A percentile compares a stretch with the other conserved stretches of the same genome.
Conservation (phyloP, 2,113 vertebrate species). For the Muscicapa adusta region DNA sequence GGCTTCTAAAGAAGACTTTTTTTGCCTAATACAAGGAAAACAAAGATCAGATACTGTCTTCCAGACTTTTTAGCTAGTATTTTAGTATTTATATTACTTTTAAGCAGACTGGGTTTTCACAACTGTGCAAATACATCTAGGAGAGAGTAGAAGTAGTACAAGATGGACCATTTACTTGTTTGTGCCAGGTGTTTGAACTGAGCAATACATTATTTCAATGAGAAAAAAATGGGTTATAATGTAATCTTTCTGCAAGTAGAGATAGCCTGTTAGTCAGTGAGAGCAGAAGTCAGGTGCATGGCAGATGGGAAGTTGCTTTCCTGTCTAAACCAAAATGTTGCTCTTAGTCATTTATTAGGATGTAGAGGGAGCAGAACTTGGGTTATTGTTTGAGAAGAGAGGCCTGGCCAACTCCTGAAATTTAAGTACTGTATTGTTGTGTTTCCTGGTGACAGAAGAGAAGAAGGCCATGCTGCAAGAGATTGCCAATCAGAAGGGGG, state of each 20-base stretch:
- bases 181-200: not conserved
- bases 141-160: not conserved
- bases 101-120: not conserved
- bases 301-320: not conserved
- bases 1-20: not conserved
- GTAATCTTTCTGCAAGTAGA: not conserved
- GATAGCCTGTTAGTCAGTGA: not conserved
- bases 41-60: not conserved
- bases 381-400: not conserved
- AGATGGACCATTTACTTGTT: not conserved
- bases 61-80: not conserved
- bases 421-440: not conserved
- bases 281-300: not conserved
- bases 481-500: conserved; percentile 95
- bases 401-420: not conserved
- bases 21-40: not conserved
- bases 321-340: not conserved
- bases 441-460: conserved; percentile 80
- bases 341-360: not conserved
- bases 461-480: conserved; percentile 96
- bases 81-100: not conserved
- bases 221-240: not conserved
- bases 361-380: not conserved
- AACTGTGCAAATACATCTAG: not conserved
- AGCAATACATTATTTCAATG: not conserved